Conservation (phyloP, 2,797 vertebrate species). For the Avahi laniger region DNA sequence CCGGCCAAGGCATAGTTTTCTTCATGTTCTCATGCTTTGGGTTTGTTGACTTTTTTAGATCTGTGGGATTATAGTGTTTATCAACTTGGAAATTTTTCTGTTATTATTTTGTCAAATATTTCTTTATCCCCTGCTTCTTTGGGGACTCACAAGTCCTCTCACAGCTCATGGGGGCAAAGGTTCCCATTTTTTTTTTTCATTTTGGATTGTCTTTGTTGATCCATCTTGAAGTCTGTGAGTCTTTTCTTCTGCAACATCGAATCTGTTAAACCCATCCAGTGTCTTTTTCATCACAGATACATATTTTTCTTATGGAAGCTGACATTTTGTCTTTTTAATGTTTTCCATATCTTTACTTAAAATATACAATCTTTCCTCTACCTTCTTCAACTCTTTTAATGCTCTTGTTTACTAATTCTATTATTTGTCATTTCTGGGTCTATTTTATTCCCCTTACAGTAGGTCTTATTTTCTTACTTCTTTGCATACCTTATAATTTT, state of each 20-base stretch:
- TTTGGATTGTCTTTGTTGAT: not conserved
- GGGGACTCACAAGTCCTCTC: no score
- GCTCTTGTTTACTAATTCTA: not conserved
- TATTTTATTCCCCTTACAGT: not conserved
- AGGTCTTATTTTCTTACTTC: not conserved
- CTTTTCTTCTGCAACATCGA: not conserved
- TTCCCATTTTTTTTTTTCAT: not conserved
- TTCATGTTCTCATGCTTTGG: not conserved
- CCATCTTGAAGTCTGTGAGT: not conserved
- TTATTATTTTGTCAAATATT: not conserved
- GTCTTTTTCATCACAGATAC: not conserved
- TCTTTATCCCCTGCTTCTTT: not conserved
- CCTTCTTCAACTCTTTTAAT: not conserved
- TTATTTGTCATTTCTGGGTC: not conserved
- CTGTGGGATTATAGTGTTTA: not conserved
- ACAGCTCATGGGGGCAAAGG: not conserved
- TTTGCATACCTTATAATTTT: not conserved
- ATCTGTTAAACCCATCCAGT: not conserved
- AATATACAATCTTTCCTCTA: not conserved
- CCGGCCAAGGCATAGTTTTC: no score
- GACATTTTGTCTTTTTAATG: not conserved
- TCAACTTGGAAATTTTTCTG: not conserved
- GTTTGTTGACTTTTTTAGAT: not conserved
- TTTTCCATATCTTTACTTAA: not conserved
- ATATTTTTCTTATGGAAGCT: not conserved